Base-by-base conservation (phyloP, 1,140 invertebrate species). In the Zaprionus gabonicus region DNA sequence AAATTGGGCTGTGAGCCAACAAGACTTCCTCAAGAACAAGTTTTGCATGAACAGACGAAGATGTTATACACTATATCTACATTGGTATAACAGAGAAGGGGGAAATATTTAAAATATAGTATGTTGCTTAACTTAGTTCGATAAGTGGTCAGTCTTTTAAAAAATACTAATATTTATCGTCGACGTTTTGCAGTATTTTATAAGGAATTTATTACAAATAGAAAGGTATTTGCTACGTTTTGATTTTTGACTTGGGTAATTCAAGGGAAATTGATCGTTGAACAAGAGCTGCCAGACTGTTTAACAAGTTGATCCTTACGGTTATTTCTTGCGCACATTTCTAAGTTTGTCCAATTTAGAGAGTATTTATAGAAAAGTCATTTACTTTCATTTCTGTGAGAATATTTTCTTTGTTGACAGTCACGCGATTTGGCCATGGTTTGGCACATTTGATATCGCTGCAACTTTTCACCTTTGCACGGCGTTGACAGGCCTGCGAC, bases 1-100 rank as follows among this genome's bases (percentile, higher is more conserved):
- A 88, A 88, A 88, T 88, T 88, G 85, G 85, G 85, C 85, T 82
- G 66, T 71, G 78, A 80, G 85, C 85, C 85, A 88, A 76, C 64
- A 62, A 64, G 69, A 67, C 59, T 23, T 20, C 20, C 41, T 17
- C 1, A 3, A 25, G 41, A 41, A n/a, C 12, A 34, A 59, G 13
- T 53, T 34, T 28, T 38, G 38, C 13, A 58, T 59, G 51, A 51
- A 57, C n/a, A 36, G 36, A 23, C 46, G 34, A 41, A 23, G 4
- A 10, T 25, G n/a, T 1, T 2, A 65, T 76, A 71, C 73, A 10
- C 73, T 76, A 34, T 27, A 34, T 15, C 25, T 20, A n/a, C 4
- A 27, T 6, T 28, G 0, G 25, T 34, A 34, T 34, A 34, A 34
- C 9, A 34, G 31, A 28, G 17, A 7, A 25, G 4, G 6, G 41